phyloP scores from a whole-genome alignment of 2,113 vertebrate genomes.

The Poeciliopsis turrubarensis region DNA sequence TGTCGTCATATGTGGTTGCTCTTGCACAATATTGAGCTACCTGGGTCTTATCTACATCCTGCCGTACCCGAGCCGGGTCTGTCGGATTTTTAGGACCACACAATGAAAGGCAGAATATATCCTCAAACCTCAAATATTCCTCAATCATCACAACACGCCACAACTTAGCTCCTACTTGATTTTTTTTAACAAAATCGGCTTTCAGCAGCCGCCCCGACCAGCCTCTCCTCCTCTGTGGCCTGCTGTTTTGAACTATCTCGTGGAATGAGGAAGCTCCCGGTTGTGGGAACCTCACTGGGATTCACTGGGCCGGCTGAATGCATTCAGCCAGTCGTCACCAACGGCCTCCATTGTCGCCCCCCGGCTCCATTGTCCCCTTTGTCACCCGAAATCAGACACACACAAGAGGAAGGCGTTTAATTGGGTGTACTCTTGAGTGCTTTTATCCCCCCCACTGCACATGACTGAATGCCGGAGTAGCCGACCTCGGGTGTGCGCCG shows the following conservation, averaged over 20 bases:
- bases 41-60: constrained; percentile 1
- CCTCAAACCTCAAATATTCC: not conserved
- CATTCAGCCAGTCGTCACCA: constrained; percentile 73
- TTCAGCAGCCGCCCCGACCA: constrained; percentile 1
- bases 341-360: constrained; percentile 72
- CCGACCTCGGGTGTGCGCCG: constrained; percentile 44
- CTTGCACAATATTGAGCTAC: constrained; percentile 3
- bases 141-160: not conserved
- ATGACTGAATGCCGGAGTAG: constrained; percentile 63
- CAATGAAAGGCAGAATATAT: not conserved
- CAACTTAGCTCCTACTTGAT: not conserved
- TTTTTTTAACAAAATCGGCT: constrained; percentile 19
- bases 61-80: not conserved
- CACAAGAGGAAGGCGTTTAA: constrained; percentile 80
- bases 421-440: constrained; percentile 77
- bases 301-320: constrained; percentile 71
- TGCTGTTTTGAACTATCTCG: constrained; percentile 47
- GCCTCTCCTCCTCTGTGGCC: constrained; percentile 3
- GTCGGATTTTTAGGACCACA: not conserved
- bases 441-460: constrained; percentile 72
- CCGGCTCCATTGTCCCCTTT: constrained; percentile 72
- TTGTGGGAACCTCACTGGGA: constrained; percentile 77
- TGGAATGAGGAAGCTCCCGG: constrained; percentile 63
- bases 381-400: constrained; percentile 77
- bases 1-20: constrained; percentile 19